Conservation (phyloP, 2,113 vertebrate genomes). For the Lontra canadensis region DNA sequence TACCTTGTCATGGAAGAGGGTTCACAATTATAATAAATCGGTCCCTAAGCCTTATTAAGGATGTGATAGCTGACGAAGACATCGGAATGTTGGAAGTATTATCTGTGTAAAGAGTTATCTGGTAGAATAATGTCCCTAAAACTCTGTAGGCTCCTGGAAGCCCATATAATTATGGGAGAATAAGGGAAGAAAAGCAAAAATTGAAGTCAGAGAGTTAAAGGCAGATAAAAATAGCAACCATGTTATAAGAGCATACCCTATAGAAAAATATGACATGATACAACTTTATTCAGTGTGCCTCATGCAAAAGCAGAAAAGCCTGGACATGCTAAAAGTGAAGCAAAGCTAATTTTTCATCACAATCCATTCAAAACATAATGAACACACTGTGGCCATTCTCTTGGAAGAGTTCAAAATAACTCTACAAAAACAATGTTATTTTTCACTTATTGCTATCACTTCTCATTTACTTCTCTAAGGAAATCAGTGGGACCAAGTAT, state of each 20-base stretch:
- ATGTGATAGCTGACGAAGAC: neutral
- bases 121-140: neutral
- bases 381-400: neutral
- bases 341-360: neutral
- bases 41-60: neutral
- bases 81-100: neutral
- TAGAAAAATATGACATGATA: neutral
- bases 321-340: neutral
- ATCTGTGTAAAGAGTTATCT: neutral
- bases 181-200: neutral
- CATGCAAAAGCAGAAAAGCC: neutral
- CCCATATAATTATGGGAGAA: neutral
- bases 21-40: neutral
- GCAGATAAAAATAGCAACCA: neutral
- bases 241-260: neutral
- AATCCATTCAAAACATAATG: neutral
- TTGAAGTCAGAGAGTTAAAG: neutral
- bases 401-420: neutral
- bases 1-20: neutral
- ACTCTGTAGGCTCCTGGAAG: neutral
- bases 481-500: neutral
- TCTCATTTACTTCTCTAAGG: neutral
- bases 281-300: neutral
- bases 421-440: neutral
- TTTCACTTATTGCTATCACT: neutral